Conservation (phyloP, 2,797 vertebrate species). For the Gila robusta region DNA sequence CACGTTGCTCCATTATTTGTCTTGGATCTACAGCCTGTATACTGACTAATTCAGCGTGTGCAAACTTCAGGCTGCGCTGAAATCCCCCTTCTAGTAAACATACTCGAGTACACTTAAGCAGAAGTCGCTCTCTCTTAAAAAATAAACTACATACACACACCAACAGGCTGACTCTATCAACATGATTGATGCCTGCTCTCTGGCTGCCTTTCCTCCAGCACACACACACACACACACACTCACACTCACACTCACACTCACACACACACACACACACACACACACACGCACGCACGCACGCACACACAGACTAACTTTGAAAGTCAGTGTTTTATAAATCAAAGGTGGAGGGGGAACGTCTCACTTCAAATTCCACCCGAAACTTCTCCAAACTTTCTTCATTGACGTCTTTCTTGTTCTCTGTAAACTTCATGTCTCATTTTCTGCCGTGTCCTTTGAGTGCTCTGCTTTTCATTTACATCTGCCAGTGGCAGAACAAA, state of each 20-base stretch:
- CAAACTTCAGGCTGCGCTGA: constrained; percentile 36
- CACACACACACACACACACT: background rate
- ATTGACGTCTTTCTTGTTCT: constrained; percentile 40
- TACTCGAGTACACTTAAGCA: constrained; percentile 47
- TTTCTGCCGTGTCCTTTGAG: constrained; percentile 41
- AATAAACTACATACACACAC: constrained; percentile 32
- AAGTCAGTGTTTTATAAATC: constrained; percentile 56
- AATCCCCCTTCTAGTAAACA: constrained; percentile 32
- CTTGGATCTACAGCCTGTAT: constrained; percentile 11
- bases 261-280: background rate
- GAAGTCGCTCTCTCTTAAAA: constrained; percentile 18
- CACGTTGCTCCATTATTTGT: background rate
- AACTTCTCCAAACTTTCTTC: constrained; percentile 48
- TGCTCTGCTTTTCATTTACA: constrained; percentile 35
- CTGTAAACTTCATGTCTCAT: constrained; percentile 45
- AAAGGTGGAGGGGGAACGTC: constrained; percentile 37
- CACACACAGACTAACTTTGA: constrained; percentile 8
- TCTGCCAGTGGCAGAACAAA: constrained; percentile 41
- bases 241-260: background rate
- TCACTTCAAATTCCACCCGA: constrained; percentile 27
- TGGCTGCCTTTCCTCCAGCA: constrained; percentile 52
- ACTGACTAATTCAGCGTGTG: constrained; percentile 39
- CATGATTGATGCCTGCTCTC: constrained; percentile 60
- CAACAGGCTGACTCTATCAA: constrained; percentile 41
- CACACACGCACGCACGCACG: background rate